Evolutionary conservation across 2,113 vertebrate species (phyloP), one percentile per base, ranked within the genome.

Genomic region (Ictalurus furcatus): DNA sequence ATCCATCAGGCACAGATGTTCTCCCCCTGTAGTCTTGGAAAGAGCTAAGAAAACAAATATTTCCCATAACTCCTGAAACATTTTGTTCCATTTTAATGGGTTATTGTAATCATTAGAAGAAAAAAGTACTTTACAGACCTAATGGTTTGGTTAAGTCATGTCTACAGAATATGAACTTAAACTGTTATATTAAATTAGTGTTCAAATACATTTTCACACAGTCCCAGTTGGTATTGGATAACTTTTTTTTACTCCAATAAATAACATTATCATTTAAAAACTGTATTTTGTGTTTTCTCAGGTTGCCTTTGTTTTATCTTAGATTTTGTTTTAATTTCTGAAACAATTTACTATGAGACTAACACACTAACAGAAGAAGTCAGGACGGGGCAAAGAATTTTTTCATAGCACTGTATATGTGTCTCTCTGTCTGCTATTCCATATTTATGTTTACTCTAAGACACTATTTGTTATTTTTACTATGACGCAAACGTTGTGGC

Each of bases 31-130:
- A 80, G 83, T 40, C 44, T 40, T 56, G 61, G 40, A 28, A n/a
- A 65, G 40, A 65, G 73, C 83, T 65, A 73, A 71, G 54, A 90
- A 76, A 86, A 85, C 73, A 84, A 63, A n/a, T 78, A 82, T 88
- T 90, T 87, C 88, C 82, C 71, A 69, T 85, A 91, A 82, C 30
- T 56, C 19, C 30, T 87, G 14, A 81, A 54, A 81, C 86, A 83
- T 82, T 87, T 85, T 61, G 37, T 89, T 89, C 16, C 28, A 54
- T 82, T 86, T 34, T 58, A 74, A 30, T 28, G 59, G 19, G 78
- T 85, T 78, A 48, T 71, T 87, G 81, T 54, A 84, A 88, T 80
- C 37, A 79, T 73, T 85, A 40, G 23, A 30, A 9, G 6, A 61
- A 30, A 28, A 63, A 44, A 28, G 54, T 17, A 82, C 3, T 30